Base-by-base conservation (phyloP, 92 coral and sea anemone genomes). In the Heteractis magnifica region DNA sequence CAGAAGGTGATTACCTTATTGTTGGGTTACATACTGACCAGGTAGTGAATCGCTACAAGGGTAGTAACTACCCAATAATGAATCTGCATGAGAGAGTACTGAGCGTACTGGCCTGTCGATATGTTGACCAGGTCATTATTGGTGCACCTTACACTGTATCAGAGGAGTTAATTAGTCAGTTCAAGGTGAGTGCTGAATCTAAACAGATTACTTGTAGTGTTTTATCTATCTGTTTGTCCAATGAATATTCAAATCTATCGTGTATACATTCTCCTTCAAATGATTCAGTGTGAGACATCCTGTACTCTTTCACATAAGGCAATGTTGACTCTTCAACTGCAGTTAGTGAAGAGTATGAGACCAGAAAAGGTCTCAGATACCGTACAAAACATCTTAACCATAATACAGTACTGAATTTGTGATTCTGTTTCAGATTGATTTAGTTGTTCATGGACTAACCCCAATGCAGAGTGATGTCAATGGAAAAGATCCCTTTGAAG, bases 1-100 rank as follows among this genome's bases (percentile, higher is more conserved):
- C 85, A 82, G 82, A 90, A 71, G 99, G 99, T 10, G 90, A 97
- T 78, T 97, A 97, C 76, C 89, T 97, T 1, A 97, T 97, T 78
- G 97, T 97, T 51, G 99, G 99, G 71, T 88, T 97, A 41, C 99
- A 97, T 75, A 97, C 98, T n/a, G 99, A 97, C 79, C 95, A 92
- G 80, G 97, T 89, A 60, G 99, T 97, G 14, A 97, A 97, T 75
- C 91, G 93, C n/a, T 97, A 97, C 90, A 97, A 97, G 89, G 99
- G 99, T n/a, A 91, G 93, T 34, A 97, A 97, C 90, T 97, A 82
- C 79, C 99, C 99, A 6, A 92, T 97, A 80, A 97, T 97, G 99
- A 97, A 93, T 82, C 91, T 97, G 78, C 99, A 97, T 52, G 98
- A 97, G 85, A 84, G 99, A 64, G 99, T 97, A 18, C 92, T 97